Conservation (phyloP, 2,888 invertebrate genomes). For the Corythucha ciliata region DNA sequence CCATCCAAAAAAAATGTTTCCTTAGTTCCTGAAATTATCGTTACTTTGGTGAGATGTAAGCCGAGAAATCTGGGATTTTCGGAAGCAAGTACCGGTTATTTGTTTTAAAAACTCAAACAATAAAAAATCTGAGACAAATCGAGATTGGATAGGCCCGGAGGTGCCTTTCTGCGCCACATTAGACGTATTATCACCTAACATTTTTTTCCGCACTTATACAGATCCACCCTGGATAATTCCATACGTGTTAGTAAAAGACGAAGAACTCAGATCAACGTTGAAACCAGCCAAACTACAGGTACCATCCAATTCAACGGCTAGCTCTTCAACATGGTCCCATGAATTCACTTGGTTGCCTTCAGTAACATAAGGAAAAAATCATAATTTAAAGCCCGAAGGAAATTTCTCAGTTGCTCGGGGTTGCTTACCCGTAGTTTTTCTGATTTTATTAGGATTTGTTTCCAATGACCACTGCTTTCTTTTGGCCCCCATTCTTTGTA, state of each 20-base stretch:
- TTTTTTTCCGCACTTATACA: too few species aligned
- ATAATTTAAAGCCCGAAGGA: background rate
- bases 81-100: too few species aligned
- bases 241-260: slow-evolving; percentile 60
- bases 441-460: slow-evolving; percentile 22
- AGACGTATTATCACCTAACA: too few species aligned
- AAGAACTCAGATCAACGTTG: slow-evolving; percentile 55
- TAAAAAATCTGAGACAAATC: too few species aligned
- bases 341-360: slow-evolving; percentile 25
- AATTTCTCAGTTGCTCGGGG: background rate
- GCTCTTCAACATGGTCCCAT: slow-evolving; percentile 50
- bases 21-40: too few species aligned
- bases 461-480: slow-evolving; percentile 28
- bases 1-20: too few species aligned
- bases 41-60: too few species aligned
- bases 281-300: slow-evolving; percentile 53
- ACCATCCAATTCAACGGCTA: slow-evolving; percentile 63
- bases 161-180: too few species aligned
- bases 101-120: too few species aligned
- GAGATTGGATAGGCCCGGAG: too few species aligned
- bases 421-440: slow-evolving; percentile 26
- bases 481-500: slow-evolving; percentile 25
- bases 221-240: background rate
- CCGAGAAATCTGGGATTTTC: too few species aligned
- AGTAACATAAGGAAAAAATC: background rate